These are phyloP conservation scores for Pogonognathellus flavescens DNA, from an alignment of 1,140 invertebrate genomes.

Conservation along the genomic window DNA sequence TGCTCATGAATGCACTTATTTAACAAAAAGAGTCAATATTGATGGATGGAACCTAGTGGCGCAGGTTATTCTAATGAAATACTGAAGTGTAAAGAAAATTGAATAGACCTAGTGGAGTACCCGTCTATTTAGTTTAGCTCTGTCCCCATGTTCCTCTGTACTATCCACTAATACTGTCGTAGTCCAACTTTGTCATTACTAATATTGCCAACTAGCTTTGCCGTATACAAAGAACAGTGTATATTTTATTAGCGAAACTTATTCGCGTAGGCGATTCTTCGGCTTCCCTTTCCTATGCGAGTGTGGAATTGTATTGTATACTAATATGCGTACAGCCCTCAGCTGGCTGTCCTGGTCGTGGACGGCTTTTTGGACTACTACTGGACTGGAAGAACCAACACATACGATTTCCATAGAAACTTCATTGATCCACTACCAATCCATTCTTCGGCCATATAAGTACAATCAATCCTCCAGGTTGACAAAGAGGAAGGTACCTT, in stretches of 20 bases:
- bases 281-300: not conserved
- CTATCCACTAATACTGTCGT: not conserved
- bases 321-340: not conserved
- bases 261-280: not conserved
- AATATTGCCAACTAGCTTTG: not conserved
- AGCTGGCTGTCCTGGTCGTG: not conserved
- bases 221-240: not conserved
- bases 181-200: not conserved
- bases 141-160: not conserved
- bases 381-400: slow-evolving; percentile 1
- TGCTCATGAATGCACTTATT: slow-evolving; percentile 25
- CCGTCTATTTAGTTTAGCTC: slow-evolving; percentile 4
- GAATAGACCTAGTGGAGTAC: not conserved
- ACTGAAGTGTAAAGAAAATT: slow-evolving; percentile 3
- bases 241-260: not conserved
- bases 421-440: slow-evolving; percentile 32
- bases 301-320: not conserved
- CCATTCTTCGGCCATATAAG: not conserved
- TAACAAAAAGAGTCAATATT: slow-evolving; percentile 32
- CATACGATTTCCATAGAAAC: slow-evolving; percentile 22
- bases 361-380: not conserved
- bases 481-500: not conserved
- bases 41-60: slow-evolving; percentile 43
- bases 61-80: slow-evolving; percentile 13
- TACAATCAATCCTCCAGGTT: not conserved